A percentile compares a stretch with the other conserved stretches of the same genome.
Conservation (phyloP, 2,113 vertebrate genomes). For the Takifugu bimaculatus region DNA sequence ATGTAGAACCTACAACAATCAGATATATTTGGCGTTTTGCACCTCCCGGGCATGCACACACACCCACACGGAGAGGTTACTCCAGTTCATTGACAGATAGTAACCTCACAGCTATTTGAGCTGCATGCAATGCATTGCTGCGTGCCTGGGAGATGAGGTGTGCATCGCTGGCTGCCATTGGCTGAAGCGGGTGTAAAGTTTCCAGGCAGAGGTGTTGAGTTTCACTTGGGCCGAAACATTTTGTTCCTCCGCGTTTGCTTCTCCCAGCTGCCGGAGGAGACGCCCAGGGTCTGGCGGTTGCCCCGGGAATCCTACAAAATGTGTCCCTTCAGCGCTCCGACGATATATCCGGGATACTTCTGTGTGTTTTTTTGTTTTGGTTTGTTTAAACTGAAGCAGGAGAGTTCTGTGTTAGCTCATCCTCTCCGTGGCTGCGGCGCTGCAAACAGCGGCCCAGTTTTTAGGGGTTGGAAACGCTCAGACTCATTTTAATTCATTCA, state of each 20-base stretch:
- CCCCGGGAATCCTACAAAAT: constrained; percentile 5
- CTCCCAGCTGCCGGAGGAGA: not conserved
- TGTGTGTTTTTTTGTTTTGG: no score
- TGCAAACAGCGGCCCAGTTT: constrained; percentile 36
- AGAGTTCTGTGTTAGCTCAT: not conserved
- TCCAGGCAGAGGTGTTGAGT: constrained; percentile 61
- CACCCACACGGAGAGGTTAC: constrained; percentile 48
- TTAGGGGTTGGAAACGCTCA: constrained; percentile 16
- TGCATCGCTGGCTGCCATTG: constrained; percentile 48
- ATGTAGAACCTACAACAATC: constrained; percentile 2
- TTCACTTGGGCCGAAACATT: constrained; percentile 58
- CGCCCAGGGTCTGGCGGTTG: constrained; percentile 2
- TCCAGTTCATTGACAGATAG: constrained; percentile 67
- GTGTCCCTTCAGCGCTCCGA: no score
- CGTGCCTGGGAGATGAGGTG: constrained; percentile 38
- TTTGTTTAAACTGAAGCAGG: no score
- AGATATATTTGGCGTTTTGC: not conserved
- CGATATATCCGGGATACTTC: no score
- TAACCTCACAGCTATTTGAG: constrained; percentile 66
- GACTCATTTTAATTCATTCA: constrained; percentile 36
- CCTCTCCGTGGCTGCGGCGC: not conserved
- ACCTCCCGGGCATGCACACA: not conserved
- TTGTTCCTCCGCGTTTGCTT: constrained; percentile 41
- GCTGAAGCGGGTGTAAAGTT: constrained; percentile 40
- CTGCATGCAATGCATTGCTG: constrained; percentile 69